Conservation (phyloP, 2,113 vertebrate species). For the Phasianus colchicus region DNA sequence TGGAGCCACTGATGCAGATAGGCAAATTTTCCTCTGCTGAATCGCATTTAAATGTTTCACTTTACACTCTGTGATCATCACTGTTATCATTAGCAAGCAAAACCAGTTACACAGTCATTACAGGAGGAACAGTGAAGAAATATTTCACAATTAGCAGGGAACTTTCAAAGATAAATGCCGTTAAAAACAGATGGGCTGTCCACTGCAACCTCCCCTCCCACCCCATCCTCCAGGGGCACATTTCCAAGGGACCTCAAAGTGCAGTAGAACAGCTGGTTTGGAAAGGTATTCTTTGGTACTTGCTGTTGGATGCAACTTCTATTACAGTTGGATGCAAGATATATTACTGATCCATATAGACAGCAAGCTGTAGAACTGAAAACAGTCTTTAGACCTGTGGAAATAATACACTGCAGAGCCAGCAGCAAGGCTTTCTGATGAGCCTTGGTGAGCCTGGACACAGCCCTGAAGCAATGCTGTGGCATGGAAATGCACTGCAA, state of each 20-base stretch:
- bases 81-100: background rate
- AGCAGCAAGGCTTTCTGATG: background rate
- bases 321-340: background rate
- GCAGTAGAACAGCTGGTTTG: background rate
- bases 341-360: background rate
- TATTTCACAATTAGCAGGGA: background rate
- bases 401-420: background rate
- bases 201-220: background rate
- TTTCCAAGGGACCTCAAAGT: background rate
- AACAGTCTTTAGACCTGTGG: background rate
- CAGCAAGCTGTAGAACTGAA: background rate
- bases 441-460: background rate
- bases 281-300: background rate
- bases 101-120: background rate
- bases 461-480: background rate
- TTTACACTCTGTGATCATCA: background rate
- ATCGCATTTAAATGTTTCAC: background rate
- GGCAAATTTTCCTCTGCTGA: background rate
- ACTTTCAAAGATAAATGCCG: background rate
- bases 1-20: background rate
- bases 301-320: background rate
- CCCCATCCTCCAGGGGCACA: accelerated
- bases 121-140: background rate
- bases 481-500: background rate
- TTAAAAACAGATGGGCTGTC: background rate